Conservation (phyloP, 2,888 invertebrate genomes). For the Zaprionus bogoriensis region DNA sequence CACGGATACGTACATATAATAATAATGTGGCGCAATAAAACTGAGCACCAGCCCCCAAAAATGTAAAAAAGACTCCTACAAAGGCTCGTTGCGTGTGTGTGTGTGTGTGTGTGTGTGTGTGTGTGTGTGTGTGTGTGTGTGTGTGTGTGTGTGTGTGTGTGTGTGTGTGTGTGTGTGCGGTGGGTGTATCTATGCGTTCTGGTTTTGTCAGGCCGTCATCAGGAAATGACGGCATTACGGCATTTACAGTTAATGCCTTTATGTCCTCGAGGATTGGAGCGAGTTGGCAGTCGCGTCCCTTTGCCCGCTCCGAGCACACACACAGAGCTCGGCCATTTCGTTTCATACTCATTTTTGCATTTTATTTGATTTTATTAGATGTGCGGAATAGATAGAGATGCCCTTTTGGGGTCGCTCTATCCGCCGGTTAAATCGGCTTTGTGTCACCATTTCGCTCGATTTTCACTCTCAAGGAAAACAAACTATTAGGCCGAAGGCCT, state of each 20-base stretch:
- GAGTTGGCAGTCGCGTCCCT: slow-evolving; percentile 2
- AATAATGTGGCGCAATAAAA: slow-evolving; percentile 66
- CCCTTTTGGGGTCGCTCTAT: slow-evolving; percentile 9
- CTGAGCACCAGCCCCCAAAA: slow-evolving; percentile 1
- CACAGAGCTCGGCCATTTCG: slow-evolving; percentile 24
- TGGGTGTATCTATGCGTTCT: slow-evolving; percentile 24
- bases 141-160: slow-evolving; percentile 1
- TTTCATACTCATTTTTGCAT: slow-evolving; percentile 63
- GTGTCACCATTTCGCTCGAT: background rate
- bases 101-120: slow-evolving; percentile 13
- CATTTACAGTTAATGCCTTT: slow-evolving; percentile 77
- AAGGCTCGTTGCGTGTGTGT: slow-evolving; percentile 2
- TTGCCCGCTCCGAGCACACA: no score
- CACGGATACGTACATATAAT: slow-evolving; percentile 18
- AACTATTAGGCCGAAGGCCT: slow-evolving; percentile 20
- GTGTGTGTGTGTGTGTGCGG: slow-evolving; percentile 2
- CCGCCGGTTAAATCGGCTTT: slow-evolving; percentile 1
- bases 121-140: background rate
- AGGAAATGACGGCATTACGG: slow-evolving; percentile 75
- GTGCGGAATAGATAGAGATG: slow-evolving; percentile 18
- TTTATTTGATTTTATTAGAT: slow-evolving; percentile 70
- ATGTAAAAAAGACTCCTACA: background rate
- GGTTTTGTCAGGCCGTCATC: slow-evolving; percentile 60
- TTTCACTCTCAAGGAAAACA: slow-evolving; percentile 4
- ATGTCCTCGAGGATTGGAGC: slow-evolving; percentile 73